Evolutionary conservation across 2,888 invertebrate species (phyloP), one percentile per base, ranked within the genome.

Genomic region (Lacanobia oleracea): DNA sequence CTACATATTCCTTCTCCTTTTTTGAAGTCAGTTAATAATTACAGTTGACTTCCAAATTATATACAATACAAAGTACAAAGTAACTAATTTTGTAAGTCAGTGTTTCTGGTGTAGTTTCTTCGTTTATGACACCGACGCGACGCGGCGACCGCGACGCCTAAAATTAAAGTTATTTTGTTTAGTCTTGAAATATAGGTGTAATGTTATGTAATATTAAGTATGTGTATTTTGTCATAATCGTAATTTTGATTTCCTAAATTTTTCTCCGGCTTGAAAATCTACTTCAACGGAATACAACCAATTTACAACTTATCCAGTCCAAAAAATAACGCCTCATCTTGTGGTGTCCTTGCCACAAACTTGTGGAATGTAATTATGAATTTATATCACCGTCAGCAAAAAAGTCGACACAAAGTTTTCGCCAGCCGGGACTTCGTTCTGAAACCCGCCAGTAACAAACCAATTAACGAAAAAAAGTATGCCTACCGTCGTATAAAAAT

Each of bases 391-490:
- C 60, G 66, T 60, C 65, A 48, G 62, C 79, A 85, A 80, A 79
- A 83, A 86, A 80, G 68, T 68, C 67, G 75, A 64, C 75, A 69
- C 67, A 83, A 86, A 84, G 72, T 87, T 86, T 72, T 71, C 75
- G 69, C 50, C 74, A 73, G 68, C 67, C 70, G 70, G 70, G 74
- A 68, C 65, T 77, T 84, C 77, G 75, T 81, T 85, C 68, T 72
- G 64, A 75, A 87, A 87, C 83, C 88, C 81, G 75, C 67, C 77
- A 71, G 79, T 75, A 87, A 88, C 85, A 89, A 88, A 88, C 89
- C 86, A 91, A 91, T 89, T 88, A 90, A 81, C 74, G 67, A 66
- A 81, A 81, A 82, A 85, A 77, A 87, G 77, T 82, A 75, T 83
- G 79, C 64, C 18, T n/a, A 69, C 40, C 12, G 5, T 16, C 53